A percentile compares a stretch with the other conserved stretches of the same genome.
Conservation (phyloP, 2,888 invertebrate species). For the Metallyticus violacea region DNA sequence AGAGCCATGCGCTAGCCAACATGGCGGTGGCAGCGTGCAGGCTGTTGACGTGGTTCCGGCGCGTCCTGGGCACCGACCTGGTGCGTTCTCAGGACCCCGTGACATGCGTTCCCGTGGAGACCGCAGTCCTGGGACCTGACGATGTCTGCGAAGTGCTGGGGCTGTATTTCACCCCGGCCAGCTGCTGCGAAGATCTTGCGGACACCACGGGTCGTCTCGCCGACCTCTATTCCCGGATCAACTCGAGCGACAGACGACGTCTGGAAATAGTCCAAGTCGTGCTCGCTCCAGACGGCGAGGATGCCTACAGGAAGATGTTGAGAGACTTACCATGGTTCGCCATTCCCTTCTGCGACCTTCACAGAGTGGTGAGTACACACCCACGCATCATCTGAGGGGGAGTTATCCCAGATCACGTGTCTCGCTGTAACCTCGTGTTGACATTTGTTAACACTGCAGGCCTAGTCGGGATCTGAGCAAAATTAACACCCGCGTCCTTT, state of each 20-base stretch:
- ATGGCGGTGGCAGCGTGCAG: not conserved
- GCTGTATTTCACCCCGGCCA: conserved; percentile 9
- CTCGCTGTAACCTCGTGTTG: too few species aligned
- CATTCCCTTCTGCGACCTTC: conserved; percentile 66
- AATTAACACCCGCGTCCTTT: too few species aligned
- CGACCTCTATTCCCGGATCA: conserved; percentile 49
- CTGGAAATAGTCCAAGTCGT: not conserved
- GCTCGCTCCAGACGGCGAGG: conserved; percentile 45
- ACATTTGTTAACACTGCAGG: too few species aligned
- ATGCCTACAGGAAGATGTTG: conserved; percentile 60
- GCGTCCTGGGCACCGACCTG: conserved; percentile 2
- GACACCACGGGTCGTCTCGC: conserved; percentile 64
- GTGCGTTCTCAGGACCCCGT: not conserved
- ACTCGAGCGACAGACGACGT: not conserved
- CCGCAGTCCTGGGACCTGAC: not conserved
- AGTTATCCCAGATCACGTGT: too few species aligned
- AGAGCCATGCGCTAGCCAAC: not conserved
- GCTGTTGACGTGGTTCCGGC: conserved; percentile 4
- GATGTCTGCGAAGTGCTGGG: not conserved
- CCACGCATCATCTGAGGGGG: too few species aligned
- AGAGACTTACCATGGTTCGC: conserved; percentile 69
- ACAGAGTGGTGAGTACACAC: conserved; percentile 58
- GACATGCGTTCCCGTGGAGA: not conserved
- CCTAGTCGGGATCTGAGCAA: too few species aligned
- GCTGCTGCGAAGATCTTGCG: conserved; percentile 49